phyloP scores from a whole-genome alignment of 2,113 vertebrate species.

The Osmerus mordax region DNA sequence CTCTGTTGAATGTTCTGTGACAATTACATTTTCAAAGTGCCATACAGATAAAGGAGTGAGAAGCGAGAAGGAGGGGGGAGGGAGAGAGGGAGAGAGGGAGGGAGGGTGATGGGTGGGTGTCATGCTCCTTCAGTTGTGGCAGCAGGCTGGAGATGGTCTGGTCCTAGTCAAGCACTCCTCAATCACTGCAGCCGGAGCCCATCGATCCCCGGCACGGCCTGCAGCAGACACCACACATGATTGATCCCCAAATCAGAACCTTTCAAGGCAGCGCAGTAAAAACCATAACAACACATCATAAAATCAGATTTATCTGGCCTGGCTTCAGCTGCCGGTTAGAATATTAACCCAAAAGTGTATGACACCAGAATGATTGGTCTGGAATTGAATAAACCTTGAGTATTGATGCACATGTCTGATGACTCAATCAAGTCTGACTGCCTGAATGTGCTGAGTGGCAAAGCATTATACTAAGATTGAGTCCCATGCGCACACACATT shows the following conservation, averaged over 20 bases:
- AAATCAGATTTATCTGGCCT: constrained; percentile 71
- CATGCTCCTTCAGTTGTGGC: background rate
- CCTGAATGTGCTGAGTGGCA: constrained; percentile 48
- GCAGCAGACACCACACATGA: constrained; percentile 67
- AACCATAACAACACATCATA: constrained; percentile 74
- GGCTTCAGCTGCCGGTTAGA: constrained; percentile 60
- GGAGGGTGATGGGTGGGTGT: background rate
- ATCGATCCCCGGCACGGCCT: constrained; percentile 62
- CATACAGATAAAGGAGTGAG: constrained; percentile 65
- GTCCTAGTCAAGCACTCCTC: constrained; percentile 68
- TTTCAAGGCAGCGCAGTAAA: constrained; percentile 68
- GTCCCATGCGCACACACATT: constrained; percentile 13
- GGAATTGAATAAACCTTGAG: constrained; percentile 68
- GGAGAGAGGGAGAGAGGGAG: background rate
- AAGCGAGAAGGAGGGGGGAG: constrained; percentile 22
- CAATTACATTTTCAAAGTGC: constrained; percentile 70
- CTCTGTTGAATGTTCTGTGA: constrained; percentile 73
- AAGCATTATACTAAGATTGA: constrained; percentile 32
- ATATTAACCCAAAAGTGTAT: constrained; percentile 74
- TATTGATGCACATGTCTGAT: constrained; percentile 58
- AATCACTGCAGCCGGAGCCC: constrained; percentile 58
- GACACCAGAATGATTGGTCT: constrained; percentile 69
- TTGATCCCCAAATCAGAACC: constrained; percentile 74
- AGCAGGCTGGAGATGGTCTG: constrained; percentile 58
- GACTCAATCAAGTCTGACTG: constrained; percentile 56